Conservation (phyloP, 1,140 invertebrate genomes). For the Popillia japonica region DNA sequence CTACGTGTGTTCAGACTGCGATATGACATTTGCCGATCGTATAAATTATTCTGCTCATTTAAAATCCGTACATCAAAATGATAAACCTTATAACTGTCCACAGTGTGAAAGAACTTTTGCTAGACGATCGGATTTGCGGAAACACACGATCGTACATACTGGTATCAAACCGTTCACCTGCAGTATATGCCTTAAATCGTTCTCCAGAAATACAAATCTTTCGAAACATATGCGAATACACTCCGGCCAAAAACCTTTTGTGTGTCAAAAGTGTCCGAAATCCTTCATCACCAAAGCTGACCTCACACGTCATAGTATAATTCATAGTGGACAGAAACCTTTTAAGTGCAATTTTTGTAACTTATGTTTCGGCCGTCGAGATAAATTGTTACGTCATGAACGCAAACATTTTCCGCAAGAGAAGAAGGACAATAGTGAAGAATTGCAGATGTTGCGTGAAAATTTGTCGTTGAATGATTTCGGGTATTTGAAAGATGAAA, state of each 20-base stretch:
- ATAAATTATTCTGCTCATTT: conserved; percentile 68
- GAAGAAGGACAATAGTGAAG: conserved; percentile 52
- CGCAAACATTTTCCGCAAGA: conserved; percentile 62
- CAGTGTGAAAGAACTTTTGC: conserved; percentile 72
- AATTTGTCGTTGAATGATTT: conserved; percentile 51
- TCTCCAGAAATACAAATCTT: conserved; percentile 81
- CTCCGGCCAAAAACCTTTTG: conserved; percentile 73
- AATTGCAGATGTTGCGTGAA: conserved; percentile 53
- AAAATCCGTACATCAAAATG: conserved; percentile 69
- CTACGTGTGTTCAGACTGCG: conserved; percentile 67
- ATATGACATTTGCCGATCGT: conserved; percentile 65
- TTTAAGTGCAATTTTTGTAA: conserved; percentile 73
- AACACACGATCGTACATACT: conserved; percentile 77
- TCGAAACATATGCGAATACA: conserved; percentile 84
- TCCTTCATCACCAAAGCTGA: conserved; percentile 77
- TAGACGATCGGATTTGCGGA: conserved; percentile 70
- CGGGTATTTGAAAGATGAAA: conserved; percentile 45
- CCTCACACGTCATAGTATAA: conserved; percentile 72
- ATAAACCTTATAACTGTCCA: conserved; percentile 71
- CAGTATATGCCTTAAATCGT: conserved; percentile 72
- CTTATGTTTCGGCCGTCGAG: conserved; percentile 70
- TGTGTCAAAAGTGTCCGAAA: conserved; percentile 76
- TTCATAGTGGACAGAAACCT: conserved; percentile 76
- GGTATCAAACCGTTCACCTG: conserved; percentile 74
- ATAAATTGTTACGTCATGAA: conserved; percentile 70